Percentiles rank a stretch among this genome's conserved stretches.
These are phyloP conservation scores for Psylliodes chrysocephalus DNA, from an alignment of 2,888 invertebrate genomes.

Conservation along the genomic window DNA sequence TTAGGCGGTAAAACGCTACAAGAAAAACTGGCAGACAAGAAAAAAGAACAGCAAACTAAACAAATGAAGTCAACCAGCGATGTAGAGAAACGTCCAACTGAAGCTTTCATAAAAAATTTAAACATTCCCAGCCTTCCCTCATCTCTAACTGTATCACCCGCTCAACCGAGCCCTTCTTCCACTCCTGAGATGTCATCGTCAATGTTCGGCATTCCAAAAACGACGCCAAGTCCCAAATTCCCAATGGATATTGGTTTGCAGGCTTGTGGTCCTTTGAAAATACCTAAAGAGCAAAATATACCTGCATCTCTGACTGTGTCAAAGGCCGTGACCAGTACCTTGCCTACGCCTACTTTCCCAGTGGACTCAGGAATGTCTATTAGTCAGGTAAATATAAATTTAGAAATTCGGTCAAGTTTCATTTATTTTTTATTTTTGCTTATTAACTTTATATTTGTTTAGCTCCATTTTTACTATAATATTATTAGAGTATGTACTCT, in stretches of 20 bases:
- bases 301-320: slow-evolving; percentile 50
- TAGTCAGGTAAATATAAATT: slow-evolving; percentile 62
- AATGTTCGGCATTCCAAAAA: slow-evolving; percentile 14
- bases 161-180: slow-evolving; percentile 28
- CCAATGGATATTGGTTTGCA: slow-evolving; percentile 28
- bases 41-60: slow-evolving; percentile 63
- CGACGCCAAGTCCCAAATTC: slow-evolving; percentile 12
- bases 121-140: slow-evolving; percentile 63
- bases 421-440: too few species aligned
- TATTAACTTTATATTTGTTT: too few species aligned
- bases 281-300: slow-evolving; percentile 28
- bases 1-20: slow-evolving; percentile 72
- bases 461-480: too few species aligned
- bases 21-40: slow-evolving; percentile 74
- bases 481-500: too few species aligned
- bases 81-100: slow-evolving; percentile 45
- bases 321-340: slow-evolving; percentile 28
- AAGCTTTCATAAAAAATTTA: slow-evolving; percentile 45
- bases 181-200: slow-evolving; percentile 6
- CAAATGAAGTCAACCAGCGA: slow-evolving; percentile 44
- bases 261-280: slow-evolving; percentile 9
- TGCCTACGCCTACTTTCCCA: slow-evolving; percentile 53
- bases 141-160: slow-evolving; percentile 68
- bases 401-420: too few species aligned
- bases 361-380: slow-evolving; percentile 60